A percentile compares a stretch with the other conserved stretches of the same genome.
phyloP scores from a whole-genome alignment of 1,140 invertebrate genomes.

The Hirudo medicinalis region DNA sequence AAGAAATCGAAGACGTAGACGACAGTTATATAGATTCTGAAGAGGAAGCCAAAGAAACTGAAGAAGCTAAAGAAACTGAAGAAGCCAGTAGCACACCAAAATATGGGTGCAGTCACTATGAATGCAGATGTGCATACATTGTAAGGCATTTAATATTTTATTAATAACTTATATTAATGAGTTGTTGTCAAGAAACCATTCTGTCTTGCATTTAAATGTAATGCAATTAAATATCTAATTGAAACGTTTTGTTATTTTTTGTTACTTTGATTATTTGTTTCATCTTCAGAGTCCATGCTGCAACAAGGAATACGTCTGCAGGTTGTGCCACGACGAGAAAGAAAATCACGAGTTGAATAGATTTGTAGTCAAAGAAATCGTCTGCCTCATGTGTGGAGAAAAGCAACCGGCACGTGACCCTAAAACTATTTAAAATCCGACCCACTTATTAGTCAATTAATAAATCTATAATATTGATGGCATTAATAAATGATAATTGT shows the following conservation, averaged over 20 bases:
- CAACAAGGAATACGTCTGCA: constrained; percentile 68
- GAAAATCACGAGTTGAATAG: constrained; percentile 67
- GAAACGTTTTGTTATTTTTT: neutral
- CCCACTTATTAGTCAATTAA: too few species aligned
- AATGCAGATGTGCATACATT: neutral
- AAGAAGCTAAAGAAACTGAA: neutral
- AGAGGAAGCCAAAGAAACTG: neutral
- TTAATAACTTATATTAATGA: neutral
- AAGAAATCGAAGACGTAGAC: neutral
- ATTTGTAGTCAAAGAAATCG: constrained; percentile 63
- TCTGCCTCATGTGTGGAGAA: constrained; percentile 65
- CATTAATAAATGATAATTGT: too few species aligned
- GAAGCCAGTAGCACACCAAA: neutral
- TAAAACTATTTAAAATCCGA: constrained; percentile 1
- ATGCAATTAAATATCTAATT: neutral
- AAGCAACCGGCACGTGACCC: constrained; percentile 53
- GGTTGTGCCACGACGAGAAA: constrained; percentile 74
- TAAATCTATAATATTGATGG: too few species aligned
- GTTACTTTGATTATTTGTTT: neutral
- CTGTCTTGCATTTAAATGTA: neutral
- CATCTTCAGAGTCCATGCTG: constrained; percentile 65
- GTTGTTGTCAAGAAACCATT: neutral
- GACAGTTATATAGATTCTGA: neutral
- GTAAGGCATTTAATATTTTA: neutral
- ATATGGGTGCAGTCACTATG: neutral